phyloP scores from a whole-genome alignment of 2,113 vertebrate species.

The Ceyx margarethae region DNA sequence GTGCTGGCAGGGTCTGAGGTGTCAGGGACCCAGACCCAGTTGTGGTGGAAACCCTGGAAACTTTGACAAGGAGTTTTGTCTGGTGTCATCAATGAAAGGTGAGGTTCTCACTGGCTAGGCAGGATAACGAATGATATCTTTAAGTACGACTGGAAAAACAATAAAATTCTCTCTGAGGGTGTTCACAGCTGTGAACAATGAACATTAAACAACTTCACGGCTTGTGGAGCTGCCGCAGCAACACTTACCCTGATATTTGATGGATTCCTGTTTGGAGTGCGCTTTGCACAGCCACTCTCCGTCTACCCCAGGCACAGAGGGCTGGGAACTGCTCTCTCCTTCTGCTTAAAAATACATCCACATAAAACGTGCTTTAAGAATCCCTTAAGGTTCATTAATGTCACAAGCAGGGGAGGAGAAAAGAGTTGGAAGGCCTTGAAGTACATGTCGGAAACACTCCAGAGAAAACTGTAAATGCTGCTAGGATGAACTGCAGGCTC shows the following conservation, averaged over 20 bases:
- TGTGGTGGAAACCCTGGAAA: conserved; percentile 23
- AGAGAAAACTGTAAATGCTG: conserved; percentile 75
- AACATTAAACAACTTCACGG: conserved; percentile 47
- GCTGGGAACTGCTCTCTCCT: conserved; percentile 6
- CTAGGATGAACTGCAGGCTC: conserved; percentile 74
- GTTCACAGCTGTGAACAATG: conserved; percentile 58
- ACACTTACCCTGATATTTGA: conserved; percentile 43
- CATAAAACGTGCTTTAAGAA: conserved; percentile 50
- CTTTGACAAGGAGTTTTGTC: not conserved
- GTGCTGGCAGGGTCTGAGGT: not conserved
- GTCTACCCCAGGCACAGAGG: not conserved
- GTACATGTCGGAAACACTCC: conserved; percentile 73
- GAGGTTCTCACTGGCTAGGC: not conserved
- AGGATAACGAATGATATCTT: conserved; percentile 53
- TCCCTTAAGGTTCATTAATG: conserved; percentile 68
- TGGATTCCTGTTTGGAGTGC: conserved; percentile 62
- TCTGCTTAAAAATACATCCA: conserved; percentile 46
- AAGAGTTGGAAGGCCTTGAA: conserved; percentile 68
- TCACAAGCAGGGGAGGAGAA: conserved; percentile 61
- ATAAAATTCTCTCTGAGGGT: conserved; percentile 59
- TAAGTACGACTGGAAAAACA: conserved; percentile 68
- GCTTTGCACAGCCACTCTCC: conserved; percentile 6
- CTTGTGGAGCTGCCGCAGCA: conserved; percentile 11
- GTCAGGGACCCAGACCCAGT: not conserved
- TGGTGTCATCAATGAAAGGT: conserved; percentile 47